Evolutionary conservation across 1,140 invertebrate species (phyloP), one percentile per base, ranked within the genome.

Genomic region (Hypothenemus hampei): DNA sequence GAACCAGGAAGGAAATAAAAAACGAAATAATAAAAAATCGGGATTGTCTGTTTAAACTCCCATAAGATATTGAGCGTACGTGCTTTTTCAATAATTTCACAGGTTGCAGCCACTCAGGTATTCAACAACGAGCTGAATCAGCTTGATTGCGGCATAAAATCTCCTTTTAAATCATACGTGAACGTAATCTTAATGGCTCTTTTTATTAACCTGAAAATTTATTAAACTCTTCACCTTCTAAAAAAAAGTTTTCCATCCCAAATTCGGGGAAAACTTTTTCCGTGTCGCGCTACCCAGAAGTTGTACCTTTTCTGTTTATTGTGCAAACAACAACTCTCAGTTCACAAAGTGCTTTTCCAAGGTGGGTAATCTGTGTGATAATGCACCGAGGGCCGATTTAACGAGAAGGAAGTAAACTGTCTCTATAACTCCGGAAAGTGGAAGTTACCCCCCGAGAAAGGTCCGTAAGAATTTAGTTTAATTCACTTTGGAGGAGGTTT

Each of bases 111-210:
- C 56, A 58, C 60, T 63, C 61, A 63, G 58, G 58, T 63, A 60
- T 60, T 63, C 58, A 56, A 58, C 43, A 36, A 49, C 20, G 41
- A 51, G 55, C 58, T 53, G 52, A 63, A 35, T 60, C 59, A 53
- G 61, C 58, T 53, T 60, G 55, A 63, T 60, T 60, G 48, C 50
- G 29, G 52, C 58, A 57, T 60, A 45, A 60, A 60, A 62, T 58
- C 56, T 60, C 58, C 55, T 60, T 63, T 63, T 60, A 63, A 63
- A 52, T 60, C 55, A 63, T 63, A 63, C 61, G 58, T 63, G 58
- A 48, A 56, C 24, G 23, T 55, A 59, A 52, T 59, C 20, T 54
- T 36, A 59, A 59, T 45, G 43, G 43, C 13, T 29, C 31, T 45
- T 23, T 19, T 21, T 43, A 43, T 43, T 43, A n/a, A n/a, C n/a